Conservation (phyloP, 2,113 vertebrate genomes). For the Caranx ignobilis region DNA sequence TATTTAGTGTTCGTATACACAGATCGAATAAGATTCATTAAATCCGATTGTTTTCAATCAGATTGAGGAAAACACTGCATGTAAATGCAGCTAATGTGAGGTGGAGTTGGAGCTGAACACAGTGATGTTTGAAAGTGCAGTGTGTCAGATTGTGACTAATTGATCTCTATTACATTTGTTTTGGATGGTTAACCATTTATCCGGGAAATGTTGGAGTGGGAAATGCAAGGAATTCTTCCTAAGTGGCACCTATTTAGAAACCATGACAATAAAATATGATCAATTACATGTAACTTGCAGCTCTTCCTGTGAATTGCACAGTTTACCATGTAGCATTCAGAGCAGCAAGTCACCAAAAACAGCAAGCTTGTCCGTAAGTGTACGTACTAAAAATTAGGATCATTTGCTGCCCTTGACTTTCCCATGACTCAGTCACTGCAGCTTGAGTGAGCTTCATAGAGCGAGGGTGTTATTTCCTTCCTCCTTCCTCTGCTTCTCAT, state of each 20-base stretch:
- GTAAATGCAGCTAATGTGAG: too few relatives aligned
- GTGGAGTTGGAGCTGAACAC: too few relatives aligned
- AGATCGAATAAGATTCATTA: too few relatives aligned
- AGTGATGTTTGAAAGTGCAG: too few relatives aligned
- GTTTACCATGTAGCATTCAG: neutral
- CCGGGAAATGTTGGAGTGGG: neutral
- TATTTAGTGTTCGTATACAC: too few relatives aligned
- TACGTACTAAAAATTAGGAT: slow-evolving; percentile 23
- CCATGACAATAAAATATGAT: neutral
- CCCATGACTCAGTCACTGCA: slow-evolving; percentile 4
- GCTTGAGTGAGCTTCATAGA: slow-evolving; percentile 22
- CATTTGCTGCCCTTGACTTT: slow-evolving; percentile 14
- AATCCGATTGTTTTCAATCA: too few relatives aligned
- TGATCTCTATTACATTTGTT: neutral
- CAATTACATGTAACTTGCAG: neutral
- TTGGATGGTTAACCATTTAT: neutral
- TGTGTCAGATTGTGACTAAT: too few relatives aligned
- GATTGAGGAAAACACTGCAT: too few relatives aligned
- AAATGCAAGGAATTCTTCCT: neutral
- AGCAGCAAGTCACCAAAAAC: neutral
- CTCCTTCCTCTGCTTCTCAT: slow-evolving; percentile 27
- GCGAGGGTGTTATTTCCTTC: slow-evolving; percentile 14
- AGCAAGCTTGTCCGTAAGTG: neutral
- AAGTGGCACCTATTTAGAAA: neutral
- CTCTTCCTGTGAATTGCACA: neutral